Evolutionary conservation across 2,113 vertebrate species (phyloP), one percentile per base, ranked within the genome.

Genomic region (Phalacrocorax pelagicus): DNA sequence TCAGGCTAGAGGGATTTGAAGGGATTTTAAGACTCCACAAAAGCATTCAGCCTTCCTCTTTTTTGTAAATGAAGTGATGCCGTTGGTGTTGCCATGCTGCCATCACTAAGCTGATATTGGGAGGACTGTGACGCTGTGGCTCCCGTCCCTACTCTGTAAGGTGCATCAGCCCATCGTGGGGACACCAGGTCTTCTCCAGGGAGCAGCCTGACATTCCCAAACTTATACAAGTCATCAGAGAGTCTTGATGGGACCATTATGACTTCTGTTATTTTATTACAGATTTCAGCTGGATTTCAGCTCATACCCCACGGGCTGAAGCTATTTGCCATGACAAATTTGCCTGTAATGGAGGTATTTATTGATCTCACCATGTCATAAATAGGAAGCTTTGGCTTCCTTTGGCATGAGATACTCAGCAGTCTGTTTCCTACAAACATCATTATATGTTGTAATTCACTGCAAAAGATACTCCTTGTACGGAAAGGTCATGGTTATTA

Each of bases 91-190:
- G 24, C 69, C 30, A 17, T 2, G 0, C 26, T 67, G 47, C 65
- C 55, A 12, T 49, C 46, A 4, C 55, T 30, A 1, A 34, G 74
- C 66, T 66, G 54, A 4, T 19, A 9, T 2, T 10, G 38, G 54
- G 67, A 88, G 36, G 30, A 22, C 24, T 32, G 40, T 21, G 63
- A 24, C 2, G 4, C 54, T 5, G 6, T 0, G 0, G 49, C 57
- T 86, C 46, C 34, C 3, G 0, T 46, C 49, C 42, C 47, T 66
- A 0, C 32, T 74, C 57, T 0, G 0, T 13, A 13, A 18, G 17
- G 8, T 66, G 18, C 74, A 4, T 32, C 8, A 59, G 52, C 15
- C n/a, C 40, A 2, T 34, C 2, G 2, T 2, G 6, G 46, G 61
- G 36, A 61, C n/a, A 17, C 26, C 38, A 30, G 47, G 14, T 40